Percentiles rank a stretch among this genome's conserved stretches.
Evolutionary conservation across 1,140 invertebrate genomes (phyloP).

Genomic region (Drosophila neocordata): DNA sequence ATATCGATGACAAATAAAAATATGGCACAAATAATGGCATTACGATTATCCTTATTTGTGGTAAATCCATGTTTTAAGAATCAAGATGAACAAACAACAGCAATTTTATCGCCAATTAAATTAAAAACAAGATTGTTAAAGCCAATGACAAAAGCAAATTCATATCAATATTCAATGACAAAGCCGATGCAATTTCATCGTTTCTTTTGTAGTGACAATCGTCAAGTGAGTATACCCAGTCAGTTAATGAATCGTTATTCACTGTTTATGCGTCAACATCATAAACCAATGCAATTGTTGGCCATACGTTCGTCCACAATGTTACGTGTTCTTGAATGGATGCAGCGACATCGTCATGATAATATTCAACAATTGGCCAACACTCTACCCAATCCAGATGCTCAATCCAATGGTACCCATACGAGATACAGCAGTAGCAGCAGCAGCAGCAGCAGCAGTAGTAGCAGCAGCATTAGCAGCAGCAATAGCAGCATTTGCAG

Average conservation of each 20-base stretch:
- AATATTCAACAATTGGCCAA: constrained; percentile 10
- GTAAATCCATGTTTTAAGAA: background rate
- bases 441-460: background rate
- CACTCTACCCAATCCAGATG: background rate
- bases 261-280: background rate
- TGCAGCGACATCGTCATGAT: constrained; percentile 30
- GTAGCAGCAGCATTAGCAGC: background rate
- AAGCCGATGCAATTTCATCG: background rate
- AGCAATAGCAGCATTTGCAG: background rate
- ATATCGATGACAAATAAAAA: too few relatives aligned
- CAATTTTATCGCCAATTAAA: too few relatives aligned
- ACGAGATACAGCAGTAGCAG: background rate
- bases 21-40: background rate
- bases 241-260: constrained; percentile 37
- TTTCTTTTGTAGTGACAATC: constrained; percentile 42
- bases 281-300: constrained; percentile 26
- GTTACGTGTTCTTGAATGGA: constrained; percentile 37
- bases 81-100: too few relatives aligned
- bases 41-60: background rate
- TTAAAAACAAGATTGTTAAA: too few relatives aligned
- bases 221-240: constrained; percentile 27
- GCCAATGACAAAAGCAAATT: background rate
- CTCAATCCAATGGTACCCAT: background rate
- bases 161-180: background rate
- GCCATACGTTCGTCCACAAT: constrained; percentile 35